phyloP scores from a whole-genome alignment of 92 coral and sea anemone genomes.

The Paramuricea clavata region DNA sequence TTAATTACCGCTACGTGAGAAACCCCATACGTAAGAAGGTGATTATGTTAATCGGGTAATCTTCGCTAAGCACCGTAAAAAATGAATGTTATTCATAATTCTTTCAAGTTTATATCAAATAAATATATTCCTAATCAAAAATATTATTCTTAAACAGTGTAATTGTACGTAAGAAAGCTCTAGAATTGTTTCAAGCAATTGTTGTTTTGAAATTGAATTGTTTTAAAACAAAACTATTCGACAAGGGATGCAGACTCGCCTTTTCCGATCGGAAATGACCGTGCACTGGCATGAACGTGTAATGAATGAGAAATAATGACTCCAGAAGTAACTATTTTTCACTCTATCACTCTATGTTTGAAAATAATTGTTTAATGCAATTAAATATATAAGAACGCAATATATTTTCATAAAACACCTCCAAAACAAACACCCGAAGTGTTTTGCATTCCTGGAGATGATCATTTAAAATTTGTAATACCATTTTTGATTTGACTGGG shows the following conservation, averaged over 20 bases:
- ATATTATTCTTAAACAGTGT: no score
- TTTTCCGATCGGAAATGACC: constrained; percentile 41
- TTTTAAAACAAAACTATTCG: not conserved
- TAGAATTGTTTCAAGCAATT: not conserved
- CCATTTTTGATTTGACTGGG: not conserved
- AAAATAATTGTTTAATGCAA: not conserved
- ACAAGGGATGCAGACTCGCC: not conserved
- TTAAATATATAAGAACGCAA: not conserved
- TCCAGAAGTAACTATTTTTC: not conserved
- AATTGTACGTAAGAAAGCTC: not conserved
- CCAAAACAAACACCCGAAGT: not conserved
- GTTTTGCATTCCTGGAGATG: not conserved
- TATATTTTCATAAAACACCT: not conserved
- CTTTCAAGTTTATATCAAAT: no score
- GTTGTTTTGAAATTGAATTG: not conserved
- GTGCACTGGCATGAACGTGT: not conserved
- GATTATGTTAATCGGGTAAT: not conserved
- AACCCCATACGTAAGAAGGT: not conserved
- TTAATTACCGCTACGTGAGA: not conserved
- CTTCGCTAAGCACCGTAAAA: constrained; percentile 6
- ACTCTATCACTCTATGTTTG: not conserved
- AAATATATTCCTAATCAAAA: no score
- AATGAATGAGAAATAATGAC: constrained; percentile 13
- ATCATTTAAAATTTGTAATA: not conserved
- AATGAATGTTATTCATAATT: not conserved